Evolutionary conservation across 1,140 invertebrate genomes (phyloP).

Genomic region (Drosophila melanica): DNA sequence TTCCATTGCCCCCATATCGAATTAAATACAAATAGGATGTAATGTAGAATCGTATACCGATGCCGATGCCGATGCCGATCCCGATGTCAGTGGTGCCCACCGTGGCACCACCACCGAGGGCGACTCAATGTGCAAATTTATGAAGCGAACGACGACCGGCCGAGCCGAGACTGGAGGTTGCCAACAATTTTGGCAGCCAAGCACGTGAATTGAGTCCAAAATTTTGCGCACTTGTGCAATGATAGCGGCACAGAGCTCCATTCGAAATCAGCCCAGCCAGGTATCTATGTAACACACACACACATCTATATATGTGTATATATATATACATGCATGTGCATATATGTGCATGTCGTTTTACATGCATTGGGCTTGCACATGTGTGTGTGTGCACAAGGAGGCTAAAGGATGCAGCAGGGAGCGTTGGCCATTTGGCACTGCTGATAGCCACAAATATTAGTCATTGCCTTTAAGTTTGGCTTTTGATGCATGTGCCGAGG

Average conservation of each 20-base stretch:
- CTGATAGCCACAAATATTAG: slow-evolving; percentile 72
- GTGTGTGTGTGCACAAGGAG: slow-evolving; percentile 4
- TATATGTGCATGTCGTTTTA: slow-evolving; percentile 6
- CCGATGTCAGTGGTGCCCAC: not conserved
- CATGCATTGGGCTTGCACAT: slow-evolving; percentile 7
- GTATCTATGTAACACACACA: slow-evolving; percentile 38
- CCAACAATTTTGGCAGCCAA: slow-evolving; percentile 78
- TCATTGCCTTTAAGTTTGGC: slow-evolving; percentile 71
- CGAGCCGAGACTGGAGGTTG: slow-evolving; percentile 37
- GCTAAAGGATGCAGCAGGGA: slow-evolving; percentile 10
- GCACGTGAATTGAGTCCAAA: slow-evolving; percentile 81
- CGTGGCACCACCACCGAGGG: slow-evolving; percentile 49
- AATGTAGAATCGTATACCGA: slow-evolving; percentile 48
- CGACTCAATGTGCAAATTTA: slow-evolving; percentile 80
- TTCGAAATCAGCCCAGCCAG: slow-evolving; percentile 17
- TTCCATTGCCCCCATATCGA: slow-evolving; percentile 65
- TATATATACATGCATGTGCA: not conserved
- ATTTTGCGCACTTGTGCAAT: slow-evolving; percentile 81
- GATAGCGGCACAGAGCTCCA: slow-evolving; percentile 57
- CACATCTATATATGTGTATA: slow-evolving; percentile 19
- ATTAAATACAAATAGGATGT: slow-evolving; percentile 76
- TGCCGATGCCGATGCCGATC: slow-evolving; percentile 9
- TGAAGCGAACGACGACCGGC: slow-evolving; percentile 68
- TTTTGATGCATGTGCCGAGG: slow-evolving; percentile 49
- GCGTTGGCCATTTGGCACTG: slow-evolving; percentile 64